Conservation (phyloP, 2,797 vertebrate species). For the Epinephelus malabaricus region DNA sequence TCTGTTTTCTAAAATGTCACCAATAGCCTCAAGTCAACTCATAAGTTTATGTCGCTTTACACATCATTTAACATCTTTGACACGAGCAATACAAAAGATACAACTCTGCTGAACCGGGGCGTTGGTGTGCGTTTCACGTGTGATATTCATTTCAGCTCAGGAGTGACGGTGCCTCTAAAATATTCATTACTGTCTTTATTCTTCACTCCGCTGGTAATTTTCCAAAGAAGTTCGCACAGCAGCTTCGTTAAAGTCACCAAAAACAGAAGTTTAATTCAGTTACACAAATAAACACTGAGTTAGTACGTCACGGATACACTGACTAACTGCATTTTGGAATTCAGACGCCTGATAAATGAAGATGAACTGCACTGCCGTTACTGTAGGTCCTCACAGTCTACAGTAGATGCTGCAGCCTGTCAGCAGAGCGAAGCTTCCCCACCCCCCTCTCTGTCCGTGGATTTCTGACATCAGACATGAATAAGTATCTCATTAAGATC, state of each 20-base stretch:
- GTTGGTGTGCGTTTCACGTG: constrained; percentile 64
- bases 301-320: neutral
- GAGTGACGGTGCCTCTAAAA: constrained; percentile 63
- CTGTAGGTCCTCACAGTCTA: constrained; percentile 36
- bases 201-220: constrained; percentile 40
- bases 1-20: neutral
- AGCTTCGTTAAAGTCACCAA: neutral
- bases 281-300: neutral
- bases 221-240: constrained; percentile 5
- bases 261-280: neutral
- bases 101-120: constrained; percentile 23
- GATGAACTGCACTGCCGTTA: constrained; percentile 13
- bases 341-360: constrained; percentile 1
- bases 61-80: constrained; percentile 15
- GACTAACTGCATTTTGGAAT: neutral
- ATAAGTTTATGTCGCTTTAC: neutral
- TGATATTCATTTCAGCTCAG: constrained; percentile 50
- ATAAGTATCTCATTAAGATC: constrained; percentile 80
- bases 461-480: constrained; percentile 80
- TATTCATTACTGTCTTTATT: constrained; percentile 68
- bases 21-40: neutral
- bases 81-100: constrained; percentile 12
- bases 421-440: constrained; percentile 36
- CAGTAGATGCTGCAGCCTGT: constrained; percentile 35
- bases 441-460: constrained; percentile 44